These are phyloP conservation scores for Pseudomyrmex dendroicus DNA, from an alignment of 1,140 invertebrate genomes.

Conservation along the genomic window DNA sequence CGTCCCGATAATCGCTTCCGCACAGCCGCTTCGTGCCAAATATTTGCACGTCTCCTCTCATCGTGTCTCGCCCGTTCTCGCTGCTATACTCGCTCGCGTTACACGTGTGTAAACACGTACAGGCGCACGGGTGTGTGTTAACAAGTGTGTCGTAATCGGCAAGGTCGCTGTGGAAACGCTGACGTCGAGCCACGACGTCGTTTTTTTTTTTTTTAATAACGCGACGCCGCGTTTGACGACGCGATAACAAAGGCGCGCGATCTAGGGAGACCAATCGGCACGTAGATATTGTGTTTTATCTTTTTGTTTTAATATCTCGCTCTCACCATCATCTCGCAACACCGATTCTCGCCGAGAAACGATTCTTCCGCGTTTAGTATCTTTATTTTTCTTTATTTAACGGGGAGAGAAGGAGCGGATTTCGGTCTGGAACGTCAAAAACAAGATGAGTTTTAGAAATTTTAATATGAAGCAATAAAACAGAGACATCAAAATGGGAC, in stretches of 20 bases:
- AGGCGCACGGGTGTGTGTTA: conserved; percentile 53
- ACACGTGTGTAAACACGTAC: conserved; percentile 51
- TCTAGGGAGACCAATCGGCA: conserved; percentile 19
- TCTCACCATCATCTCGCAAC: background rate
- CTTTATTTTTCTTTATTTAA: no score
- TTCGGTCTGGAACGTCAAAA: no score
- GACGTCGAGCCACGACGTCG: conserved; percentile 31
- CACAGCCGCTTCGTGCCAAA: conserved; percentile 28
- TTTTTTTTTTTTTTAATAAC: background rate
- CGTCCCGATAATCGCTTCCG: conserved; percentile 18
- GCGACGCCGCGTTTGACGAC: background rate
- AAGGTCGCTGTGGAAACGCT: conserved; percentile 48
- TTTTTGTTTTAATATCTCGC: conserved; percentile 27
- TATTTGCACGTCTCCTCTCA: conserved; percentile 25
- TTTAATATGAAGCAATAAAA: no score
- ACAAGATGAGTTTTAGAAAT: no score
- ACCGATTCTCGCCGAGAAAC: background rate
- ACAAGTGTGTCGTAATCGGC: conserved; percentile 59
- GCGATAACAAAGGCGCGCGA: background rate
- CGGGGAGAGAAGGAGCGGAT: no score
- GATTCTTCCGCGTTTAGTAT: no score
- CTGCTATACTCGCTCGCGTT: background rate
- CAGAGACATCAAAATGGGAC: no score
- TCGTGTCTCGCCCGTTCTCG: background rate
- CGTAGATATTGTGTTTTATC: conserved; percentile 32